Base-by-base conservation (phyloP, 1,140 invertebrate genomes). In the Odontomachus brunneus region DNA sequence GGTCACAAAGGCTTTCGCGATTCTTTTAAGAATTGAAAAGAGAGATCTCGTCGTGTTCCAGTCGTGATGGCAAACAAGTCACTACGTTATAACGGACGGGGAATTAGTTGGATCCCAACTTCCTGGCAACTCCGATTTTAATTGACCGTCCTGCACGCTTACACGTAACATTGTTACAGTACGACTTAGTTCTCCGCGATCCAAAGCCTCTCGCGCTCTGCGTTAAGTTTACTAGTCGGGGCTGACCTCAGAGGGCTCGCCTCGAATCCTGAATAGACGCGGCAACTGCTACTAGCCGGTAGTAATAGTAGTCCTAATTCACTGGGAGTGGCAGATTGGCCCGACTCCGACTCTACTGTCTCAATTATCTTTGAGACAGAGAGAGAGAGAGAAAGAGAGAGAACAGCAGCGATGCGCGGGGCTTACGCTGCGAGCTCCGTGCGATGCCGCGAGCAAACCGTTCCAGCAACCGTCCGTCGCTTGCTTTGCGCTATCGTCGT, bases 371-470 rank as follows among this genome's bases (percentile, higher is more conserved):
- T 11, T 44, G 0, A 38, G 33, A 55, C 17, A 67, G 22, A 63
- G 22, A 15, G 17, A 33, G 14, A 44, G 38, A 44, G 0, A 38
- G 33, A 55, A 15, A 67, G 29, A 62, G 19, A 15, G 17, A 33
- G 14, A n/a, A n/a, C n/a, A n/a, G n/a, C n/a, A n/a, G n/a, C 73
- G n/a, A 48, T 48, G 59, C 48, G 15, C 3, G 9, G 38, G 38
- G 9, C 38, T 44, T 7, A 7, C 12, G 29, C 38, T 38, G 15
- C 0, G 44, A 78, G 51, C 55, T 53, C 69, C 62, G 19, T 38
- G 29, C 60, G 29, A 65, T 59, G 71, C 55, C 55, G 57, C 44
- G 38, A 62, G 72, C 57, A 19, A 44, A 44, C 38, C 38, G 38
- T 11, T 49, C 22, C 4, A 74, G 38, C 38, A n/a, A 48, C 22